Percentiles rank a stretch among this genome's conserved stretches.
These are phyloP conservation scores for Equus przewalskii DNA, from an alignment of 2,113 vertebrate species.

Conservation along the genomic window DNA sequence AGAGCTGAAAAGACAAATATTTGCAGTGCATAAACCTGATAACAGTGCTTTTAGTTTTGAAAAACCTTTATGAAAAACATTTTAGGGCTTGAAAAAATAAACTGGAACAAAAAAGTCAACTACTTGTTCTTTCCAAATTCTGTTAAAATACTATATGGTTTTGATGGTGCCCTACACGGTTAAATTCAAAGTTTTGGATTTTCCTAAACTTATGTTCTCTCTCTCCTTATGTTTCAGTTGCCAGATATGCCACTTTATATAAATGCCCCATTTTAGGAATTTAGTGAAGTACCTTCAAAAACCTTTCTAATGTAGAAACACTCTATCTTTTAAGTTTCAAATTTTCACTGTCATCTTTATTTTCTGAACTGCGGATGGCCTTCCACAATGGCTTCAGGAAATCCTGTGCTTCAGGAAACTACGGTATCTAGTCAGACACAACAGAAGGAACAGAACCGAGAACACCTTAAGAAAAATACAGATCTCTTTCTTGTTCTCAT, in stretches of 20 bases:
- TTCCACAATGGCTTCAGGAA: constrained; percentile 38
- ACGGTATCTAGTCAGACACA: constrained; percentile 17
- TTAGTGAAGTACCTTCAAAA: constrained; percentile 6
- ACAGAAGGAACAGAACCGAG: constrained; percentile 10
- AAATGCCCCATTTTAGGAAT: constrained; percentile 19
- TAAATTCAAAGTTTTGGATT: not conserved
- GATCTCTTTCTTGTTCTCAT: constrained; percentile 1
- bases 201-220: not conserved
- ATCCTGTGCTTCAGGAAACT: constrained; percentile 28
- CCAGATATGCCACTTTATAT: not conserved
- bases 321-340: not conserved
- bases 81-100: constrained; percentile 38
- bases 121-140: constrained; percentile 22
- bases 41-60: not conserved
- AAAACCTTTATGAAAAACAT: constrained; percentile 33
- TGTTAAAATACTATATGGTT: not conserved
- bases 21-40: not conserved
- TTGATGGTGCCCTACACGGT: not conserved
- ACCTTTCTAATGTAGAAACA: not conserved
- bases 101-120: constrained; percentile 15
- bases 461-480: constrained; percentile 45
- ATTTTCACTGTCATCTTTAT: not conserved
- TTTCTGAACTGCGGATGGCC: not conserved
- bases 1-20: not conserved
- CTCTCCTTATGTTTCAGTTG: not conserved